Evolutionary conservation across 2,113 vertebrate species (phyloP).

Genomic region (Actenoides lindsayi): DNA sequence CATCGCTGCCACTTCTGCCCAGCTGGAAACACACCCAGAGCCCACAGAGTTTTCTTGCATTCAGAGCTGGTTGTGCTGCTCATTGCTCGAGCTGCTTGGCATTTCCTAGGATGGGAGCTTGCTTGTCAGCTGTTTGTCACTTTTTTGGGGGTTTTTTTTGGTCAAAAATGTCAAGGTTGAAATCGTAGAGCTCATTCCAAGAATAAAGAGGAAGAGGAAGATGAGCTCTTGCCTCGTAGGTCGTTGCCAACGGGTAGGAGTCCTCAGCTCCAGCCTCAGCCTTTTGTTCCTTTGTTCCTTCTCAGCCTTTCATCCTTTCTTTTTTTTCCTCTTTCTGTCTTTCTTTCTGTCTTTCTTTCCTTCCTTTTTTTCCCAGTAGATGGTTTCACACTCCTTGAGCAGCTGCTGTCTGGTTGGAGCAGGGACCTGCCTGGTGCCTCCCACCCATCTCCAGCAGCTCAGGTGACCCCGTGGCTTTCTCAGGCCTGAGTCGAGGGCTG

Average conservation of each 20-base stretch:
- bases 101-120: fast-evolving
- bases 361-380: too few relatives aligned
- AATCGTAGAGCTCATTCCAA: neutral
- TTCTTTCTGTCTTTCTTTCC: neutral
- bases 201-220: neutral
- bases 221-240: neutral
- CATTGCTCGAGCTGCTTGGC: fast-evolving
- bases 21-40: neutral
- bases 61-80: neutral
- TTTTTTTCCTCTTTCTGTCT: too few relatives aligned
- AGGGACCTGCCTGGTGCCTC: neutral
- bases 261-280: neutral
- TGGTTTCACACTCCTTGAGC: neutral
- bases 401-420: neutral
- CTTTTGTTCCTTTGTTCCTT: too few relatives aligned
- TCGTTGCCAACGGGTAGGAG: fast-evolving
- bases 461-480: neutral
- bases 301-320: too few relatives aligned
- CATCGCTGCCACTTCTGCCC: fast-evolving
- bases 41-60: neutral
- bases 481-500: fast-evolving
- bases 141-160: too few relatives aligned
- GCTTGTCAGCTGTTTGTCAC: neutral
- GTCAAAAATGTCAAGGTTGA: neutral
- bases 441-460: neutral